These are phyloP conservation scores for Heliconius nattereri DNA, from an alignment of 1,140 invertebrate species.

Conservation along the genomic window DNA sequence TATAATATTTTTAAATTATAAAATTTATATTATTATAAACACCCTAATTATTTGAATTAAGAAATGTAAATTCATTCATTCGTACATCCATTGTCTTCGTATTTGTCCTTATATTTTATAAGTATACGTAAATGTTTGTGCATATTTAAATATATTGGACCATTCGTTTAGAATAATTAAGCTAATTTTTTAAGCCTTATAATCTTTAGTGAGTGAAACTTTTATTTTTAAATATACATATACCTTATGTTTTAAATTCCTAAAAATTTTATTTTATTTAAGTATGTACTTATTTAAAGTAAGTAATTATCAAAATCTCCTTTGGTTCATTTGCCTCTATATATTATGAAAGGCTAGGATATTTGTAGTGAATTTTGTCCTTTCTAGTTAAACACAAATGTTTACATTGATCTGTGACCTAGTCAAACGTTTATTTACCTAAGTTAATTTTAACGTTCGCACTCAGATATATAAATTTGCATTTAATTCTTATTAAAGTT, in stretches of 20 bases:
- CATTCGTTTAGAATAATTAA: neutral
- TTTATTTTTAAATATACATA: no score
- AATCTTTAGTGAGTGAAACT: no score
- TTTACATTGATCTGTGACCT: neutral
- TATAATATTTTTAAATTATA: no score
- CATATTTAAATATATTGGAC: neutral
- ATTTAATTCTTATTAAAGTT: neutral
- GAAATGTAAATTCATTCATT: neutral
- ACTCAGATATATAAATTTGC: neutral
- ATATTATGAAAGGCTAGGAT: no score
- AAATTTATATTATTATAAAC: no score
- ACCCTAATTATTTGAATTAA: neutral
- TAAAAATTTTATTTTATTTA: no score
- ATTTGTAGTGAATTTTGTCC: conserved; percentile 8
- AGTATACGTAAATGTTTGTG: neutral
- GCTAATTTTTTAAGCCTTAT: no score
- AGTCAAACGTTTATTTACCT: neutral
- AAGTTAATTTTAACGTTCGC: neutral
- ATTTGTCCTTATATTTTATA: no score
- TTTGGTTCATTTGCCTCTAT: neutral
- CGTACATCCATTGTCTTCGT: neutral
- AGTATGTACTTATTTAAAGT: no score
- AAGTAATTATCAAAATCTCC: neutral
- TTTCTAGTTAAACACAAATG: neutral
- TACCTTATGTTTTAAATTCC: no score